Percentiles rank a stretch among this genome's conserved stretches.
phyloP scores from a whole-genome alignment of 2,113 vertebrate genomes.

The Mungos mungo region DNA sequence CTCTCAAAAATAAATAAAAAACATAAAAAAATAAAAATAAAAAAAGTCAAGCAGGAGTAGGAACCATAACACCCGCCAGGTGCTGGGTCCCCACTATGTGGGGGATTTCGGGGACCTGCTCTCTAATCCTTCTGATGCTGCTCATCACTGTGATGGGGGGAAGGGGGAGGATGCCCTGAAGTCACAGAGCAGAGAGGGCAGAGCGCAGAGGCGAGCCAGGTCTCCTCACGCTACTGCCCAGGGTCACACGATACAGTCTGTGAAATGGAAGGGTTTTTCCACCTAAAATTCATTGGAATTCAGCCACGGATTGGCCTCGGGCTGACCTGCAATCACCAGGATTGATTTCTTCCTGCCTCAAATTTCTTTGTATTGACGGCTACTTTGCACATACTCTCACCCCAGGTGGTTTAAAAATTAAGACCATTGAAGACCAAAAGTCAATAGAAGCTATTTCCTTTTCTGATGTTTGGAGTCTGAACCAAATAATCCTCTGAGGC shows the following conservation, averaged over 20 bases:
- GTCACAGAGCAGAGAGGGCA: neutral
- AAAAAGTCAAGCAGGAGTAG: neutral
- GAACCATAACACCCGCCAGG: neutral
- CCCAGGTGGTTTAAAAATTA: neutral
- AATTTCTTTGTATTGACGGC: neutral
- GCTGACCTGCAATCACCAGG: conserved; percentile 1
- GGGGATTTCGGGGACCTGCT: neutral
- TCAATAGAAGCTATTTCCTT: neutral
- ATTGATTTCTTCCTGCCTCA: conserved; percentile 11
- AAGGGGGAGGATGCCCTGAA: neutral
- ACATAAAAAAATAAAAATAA: too few relatives aligned
- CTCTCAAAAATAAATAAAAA: too few relatives aligned
- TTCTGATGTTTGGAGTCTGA: neutral
- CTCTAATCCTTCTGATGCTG: neutral
- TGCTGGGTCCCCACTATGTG: neutral
- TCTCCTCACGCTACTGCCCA: neutral
- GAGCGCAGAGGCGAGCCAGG: neutral
- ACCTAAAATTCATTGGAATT: conserved; percentile 6
- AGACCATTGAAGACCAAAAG: neutral
- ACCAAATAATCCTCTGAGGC: neutral
- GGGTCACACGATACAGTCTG: neutral
- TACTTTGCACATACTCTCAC: neutral
- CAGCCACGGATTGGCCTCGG: conserved; percentile 2
- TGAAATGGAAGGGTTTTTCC: neutral
- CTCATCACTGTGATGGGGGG: neutral